Conservation (phyloP, 2,888 invertebrate genomes). For the Gandaritis pyraliata region DNA sequence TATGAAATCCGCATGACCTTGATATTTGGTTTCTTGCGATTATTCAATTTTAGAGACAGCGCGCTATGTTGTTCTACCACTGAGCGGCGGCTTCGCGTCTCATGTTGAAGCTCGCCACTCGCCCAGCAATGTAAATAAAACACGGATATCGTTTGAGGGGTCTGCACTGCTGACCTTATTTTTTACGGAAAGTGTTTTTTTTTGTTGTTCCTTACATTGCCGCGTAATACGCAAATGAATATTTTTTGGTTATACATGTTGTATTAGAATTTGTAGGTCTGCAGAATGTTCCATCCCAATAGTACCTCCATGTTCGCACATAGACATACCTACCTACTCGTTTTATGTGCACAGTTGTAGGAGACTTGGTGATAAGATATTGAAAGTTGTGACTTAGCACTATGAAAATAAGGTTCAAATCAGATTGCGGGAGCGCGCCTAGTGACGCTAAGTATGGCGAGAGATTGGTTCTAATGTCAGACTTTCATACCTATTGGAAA, state of each 20-base stretch:
- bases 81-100: slow-evolving; percentile 69
- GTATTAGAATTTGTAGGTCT: not conserved
- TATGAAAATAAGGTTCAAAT: slow-evolving; percentile 56
- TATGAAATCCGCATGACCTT: slow-evolving; percentile 84
- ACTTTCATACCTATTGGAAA: slow-evolving; percentile 54
- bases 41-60: slow-evolving; percentile 73
- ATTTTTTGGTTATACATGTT: slow-evolving; percentile 1
- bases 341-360: slow-evolving; percentile 69
- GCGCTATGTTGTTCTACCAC: slow-evolving; percentile 73
- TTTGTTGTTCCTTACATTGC: slow-evolving; percentile 1
- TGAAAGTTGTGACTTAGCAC: slow-evolving; percentile 57
- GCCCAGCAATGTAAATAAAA: slow-evolving; percentile 81
- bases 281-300: slow-evolving; percentile 36
- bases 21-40: slow-evolving; percentile 81
- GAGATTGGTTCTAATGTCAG: slow-evolving; percentile 43
- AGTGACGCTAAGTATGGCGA: slow-evolving; percentile 58
- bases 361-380: slow-evolving; percentile 54
- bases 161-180: slow-evolving; percentile 74
- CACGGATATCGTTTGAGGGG: slow-evolving; percentile 64
- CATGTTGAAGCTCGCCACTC: slow-evolving; percentile 65
- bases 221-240: slow-evolving; percentile 1
- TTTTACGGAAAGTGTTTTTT: slow-evolving; percentile 55
- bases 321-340: slow-evolving; percentile 44
- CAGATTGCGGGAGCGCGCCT: slow-evolving; percentile 44
- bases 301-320: slow-evolving; percentile 53